Evolutionary conservation across 1,140 invertebrate genomes (phyloP).

Genomic region (Maniola jurtina): DNA sequence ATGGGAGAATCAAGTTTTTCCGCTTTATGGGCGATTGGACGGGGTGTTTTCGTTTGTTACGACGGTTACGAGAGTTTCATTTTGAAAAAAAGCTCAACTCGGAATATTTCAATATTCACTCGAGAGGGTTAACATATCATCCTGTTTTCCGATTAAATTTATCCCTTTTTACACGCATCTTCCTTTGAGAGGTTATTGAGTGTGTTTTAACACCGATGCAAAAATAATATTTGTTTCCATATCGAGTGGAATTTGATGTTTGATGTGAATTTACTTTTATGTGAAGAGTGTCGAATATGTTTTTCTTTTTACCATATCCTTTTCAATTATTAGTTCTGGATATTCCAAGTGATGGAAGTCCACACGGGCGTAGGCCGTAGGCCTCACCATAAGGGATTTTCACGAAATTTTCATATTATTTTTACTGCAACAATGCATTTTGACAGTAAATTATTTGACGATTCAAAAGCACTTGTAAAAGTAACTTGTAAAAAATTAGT

Average conservation of each 20-base stretch:
- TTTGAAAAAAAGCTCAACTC: background rate
- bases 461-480: too few relatives aligned
- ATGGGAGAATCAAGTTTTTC: conserved; percentile 43
- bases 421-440: too few relatives aligned
- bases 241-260: background rate
- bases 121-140: background rate
- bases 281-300: background rate
- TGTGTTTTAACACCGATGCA: background rate
- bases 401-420: too few relatives aligned
- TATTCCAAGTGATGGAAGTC: too few relatives aligned
- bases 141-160: background rate
- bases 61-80: conserved; percentile 23
- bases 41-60: conserved; percentile 33
- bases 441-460: too few relatives aligned
- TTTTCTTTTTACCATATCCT: too few relatives aligned
- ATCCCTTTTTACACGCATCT: background rate
- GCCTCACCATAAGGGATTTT: too few relatives aligned
- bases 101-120: background rate
- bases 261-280: background rate
- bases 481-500: too few relatives aligned
- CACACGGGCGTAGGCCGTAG: too few relatives aligned
- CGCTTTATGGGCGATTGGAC: conserved; percentile 36
- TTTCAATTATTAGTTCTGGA: too few relatives aligned
- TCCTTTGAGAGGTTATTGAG: background rate
- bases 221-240: background rate